Evolutionary conservation across 2,888 invertebrate species (phyloP).

Genomic region (Drosophila birchii): DNA sequence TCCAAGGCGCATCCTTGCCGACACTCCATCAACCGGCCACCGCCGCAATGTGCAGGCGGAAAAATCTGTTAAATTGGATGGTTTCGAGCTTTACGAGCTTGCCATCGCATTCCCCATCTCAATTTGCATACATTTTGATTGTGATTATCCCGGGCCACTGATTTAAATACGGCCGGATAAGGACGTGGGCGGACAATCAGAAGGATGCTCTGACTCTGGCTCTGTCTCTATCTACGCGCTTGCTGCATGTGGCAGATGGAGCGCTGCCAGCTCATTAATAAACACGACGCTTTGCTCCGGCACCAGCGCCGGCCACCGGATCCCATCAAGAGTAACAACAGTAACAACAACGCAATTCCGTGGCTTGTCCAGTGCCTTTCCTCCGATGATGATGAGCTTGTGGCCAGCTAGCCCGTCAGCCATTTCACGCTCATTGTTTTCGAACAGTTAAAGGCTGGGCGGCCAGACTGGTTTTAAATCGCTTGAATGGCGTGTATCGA

Average conservation of each 20-base stretch:
- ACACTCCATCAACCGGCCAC: slow-evolving; percentile 41
- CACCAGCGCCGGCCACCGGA: slow-evolving; percentile 9
- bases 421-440: slow-evolving; percentile 46
- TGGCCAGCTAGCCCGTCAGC: slow-evolving; percentile 56
- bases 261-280: slow-evolving; percentile 69
- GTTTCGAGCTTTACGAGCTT: slow-evolving; percentile 35
- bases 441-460: slow-evolving; percentile 17
- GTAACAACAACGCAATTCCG: slow-evolving; percentile 33
- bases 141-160: slow-evolving; percentile 73
- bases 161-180: slow-evolving; percentile 61
- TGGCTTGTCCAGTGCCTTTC: slow-evolving; percentile 24
- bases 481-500: not conserved
- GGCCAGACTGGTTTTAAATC: slow-evolving; percentile 17
- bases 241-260: slow-evolving; percentile 62
- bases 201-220: slow-evolving; percentile 3
- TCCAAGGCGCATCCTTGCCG: slow-evolving; percentile 28
- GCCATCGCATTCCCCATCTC: slow-evolving; percentile 38
- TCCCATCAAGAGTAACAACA: slow-evolving; percentile 29
- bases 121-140: slow-evolving; percentile 76
- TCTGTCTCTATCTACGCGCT: slow-evolving; percentile 6
- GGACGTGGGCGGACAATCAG: slow-evolving; percentile 26
- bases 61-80: slow-evolving; percentile 73
- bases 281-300: slow-evolving; percentile 41
- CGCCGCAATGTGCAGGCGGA: slow-evolving; percentile 22
- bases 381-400: slow-evolving; percentile 65